Percentiles rank a stretch among this genome's conserved stretches.
phyloP scores from a whole-genome alignment of 2,797 vertebrate species.

The Carduelis carduelis region DNA sequence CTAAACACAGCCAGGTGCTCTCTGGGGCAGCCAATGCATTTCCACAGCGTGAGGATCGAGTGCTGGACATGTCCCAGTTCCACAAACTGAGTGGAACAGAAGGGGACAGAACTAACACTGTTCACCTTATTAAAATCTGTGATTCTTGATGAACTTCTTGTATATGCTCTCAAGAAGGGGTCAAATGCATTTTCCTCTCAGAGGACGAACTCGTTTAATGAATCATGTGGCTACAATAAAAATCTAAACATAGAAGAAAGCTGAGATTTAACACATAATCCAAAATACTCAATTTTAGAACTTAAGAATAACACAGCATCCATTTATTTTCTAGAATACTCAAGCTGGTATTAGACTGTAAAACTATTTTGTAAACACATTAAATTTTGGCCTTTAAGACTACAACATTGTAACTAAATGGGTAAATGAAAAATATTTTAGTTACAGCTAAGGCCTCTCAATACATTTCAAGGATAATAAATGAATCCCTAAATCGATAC shows the following conservation, averaged over 20 bases:
- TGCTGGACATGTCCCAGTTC: slow-evolving; percentile 74
- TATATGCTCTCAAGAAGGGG: slow-evolving; percentile 10
- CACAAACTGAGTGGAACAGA: not conserved
- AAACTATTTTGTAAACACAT: slow-evolving; percentile 40
- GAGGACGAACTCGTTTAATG: not conserved
- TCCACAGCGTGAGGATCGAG: slow-evolving; percentile 68
- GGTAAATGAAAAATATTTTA: slow-evolving; percentile 68
- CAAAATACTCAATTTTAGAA: not conserved
- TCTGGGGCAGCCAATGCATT: slow-evolving; percentile 71
- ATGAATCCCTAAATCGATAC: slow-evolving; percentile 65
- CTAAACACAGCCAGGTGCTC: slow-evolving; percentile 77
- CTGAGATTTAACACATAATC: not conserved
- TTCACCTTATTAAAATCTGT: slow-evolving; percentile 68
- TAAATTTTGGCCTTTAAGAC: slow-evolving; percentile 34
- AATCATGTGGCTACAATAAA: slow-evolving; percentile 1
- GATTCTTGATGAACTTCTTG: slow-evolving; percentile 56
- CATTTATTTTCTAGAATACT: slow-evolving; percentile 36
- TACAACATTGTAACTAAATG: slow-evolving; percentile 60
- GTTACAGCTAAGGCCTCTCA: slow-evolving; percentile 63
- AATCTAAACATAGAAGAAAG: slow-evolving; percentile 8
- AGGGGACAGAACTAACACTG: slow-evolving; percentile 68
- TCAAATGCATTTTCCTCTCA: slow-evolving; percentile 65
- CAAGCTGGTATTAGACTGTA: slow-evolving; percentile 5
- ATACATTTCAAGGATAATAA: slow-evolving; percentile 65
- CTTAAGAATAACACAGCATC: not conserved